Base-by-base conservation (phyloP, 2,888 invertebrate genomes). In the Lypha dubia region DNA sequence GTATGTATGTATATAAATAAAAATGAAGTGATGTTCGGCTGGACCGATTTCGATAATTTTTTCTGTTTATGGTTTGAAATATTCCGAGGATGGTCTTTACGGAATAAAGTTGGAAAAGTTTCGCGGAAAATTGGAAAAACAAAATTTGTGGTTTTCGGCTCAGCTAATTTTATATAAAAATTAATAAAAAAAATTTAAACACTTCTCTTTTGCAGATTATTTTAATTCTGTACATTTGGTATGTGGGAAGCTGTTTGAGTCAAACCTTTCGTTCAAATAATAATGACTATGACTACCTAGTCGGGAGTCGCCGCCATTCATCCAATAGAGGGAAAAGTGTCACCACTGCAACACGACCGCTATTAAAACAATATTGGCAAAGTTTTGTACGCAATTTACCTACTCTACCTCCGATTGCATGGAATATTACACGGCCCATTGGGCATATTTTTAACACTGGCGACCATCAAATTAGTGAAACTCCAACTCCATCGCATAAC, bases 351-450 rank as follows among this genome's bases (percentile, higher is more conserved):
- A 44, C 63, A 9, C 22, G 74, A 44, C 74, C 75, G 24, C 13
- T 74, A 9, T 22, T 79, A 11, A 74, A 79, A 38, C 86, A 88
- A 0, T 89, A 88, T 17, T 90, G 90, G 90, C 88, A 90, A 13
- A 89, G 77, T 56, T 87, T 90, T n/a, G 84, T 90, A 20, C 88
- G 88, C 17, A 89, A 87, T 60, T 81, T 88, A n/a, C 89, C 89
- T 11, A 87, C 86, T 15, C 68, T 90, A 0, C 86, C 87, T 0
- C 41, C 60, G 60, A 13, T 84, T 4, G 35, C 60, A 20, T 87
- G 86, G 86, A 90, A 90, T 86, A 67, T 90, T 51, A 90, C 89
- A 8, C 90, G 88, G 86, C 89, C 90, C 0, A 71, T 90, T 46
- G 87, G 86, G 0, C 90, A 88, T 80, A 73, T 90, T 1, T 89